These are phyloP conservation scores for Villa cingulata DNA, from an alignment of 2,888 invertebrate species.

Conservation along the genomic window DNA sequence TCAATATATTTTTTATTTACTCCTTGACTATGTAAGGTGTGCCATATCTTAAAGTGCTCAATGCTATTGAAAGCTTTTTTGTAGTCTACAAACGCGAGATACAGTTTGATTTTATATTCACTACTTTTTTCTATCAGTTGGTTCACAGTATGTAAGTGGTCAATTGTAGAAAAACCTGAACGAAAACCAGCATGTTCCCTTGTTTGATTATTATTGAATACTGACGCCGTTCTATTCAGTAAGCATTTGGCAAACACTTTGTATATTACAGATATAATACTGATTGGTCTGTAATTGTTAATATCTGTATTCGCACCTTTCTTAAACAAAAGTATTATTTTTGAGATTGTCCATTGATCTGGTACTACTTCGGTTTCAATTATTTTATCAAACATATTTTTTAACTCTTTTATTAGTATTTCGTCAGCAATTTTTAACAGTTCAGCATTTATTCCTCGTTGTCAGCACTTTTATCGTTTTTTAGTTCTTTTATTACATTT, in stretches of 20 bases:
- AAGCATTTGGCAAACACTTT: conserved; percentile 19
- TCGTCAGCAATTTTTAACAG: too few species aligned
- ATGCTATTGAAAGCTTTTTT: not conserved
- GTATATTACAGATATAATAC: conserved; percentile 15
- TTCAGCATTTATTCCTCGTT: too few species aligned
- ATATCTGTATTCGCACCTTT: conserved; percentile 6
- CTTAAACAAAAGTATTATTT: too few species aligned
- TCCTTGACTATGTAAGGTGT: not conserved
- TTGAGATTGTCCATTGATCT: too few species aligned
- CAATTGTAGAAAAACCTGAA: conserved; percentile 11
- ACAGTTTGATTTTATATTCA: not conserved
- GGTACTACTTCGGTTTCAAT: too few species aligned
- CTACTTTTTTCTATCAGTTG: conserved; percentile 12
- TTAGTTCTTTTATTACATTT: too few species aligned
- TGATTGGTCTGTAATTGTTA: conserved; percentile 17
- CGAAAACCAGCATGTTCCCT: conserved; percentile 19
- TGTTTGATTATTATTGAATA: conserved; percentile 16
- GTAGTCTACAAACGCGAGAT: conserved; percentile 1
- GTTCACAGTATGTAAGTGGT: conserved; percentile 11
- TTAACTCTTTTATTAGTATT: too few species aligned
- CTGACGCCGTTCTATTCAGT: conserved; percentile 9
- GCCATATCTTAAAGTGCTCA: not conserved
- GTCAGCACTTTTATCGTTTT: too few species aligned
- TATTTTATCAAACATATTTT: too few species aligned
- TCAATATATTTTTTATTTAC: not conserved